A percentile compares a stretch with the other conserved stretches of the same genome.
phyloP scores from a whole-genome alignment of 1,140 invertebrate species.

The Drosophila bocqueti region DNA sequence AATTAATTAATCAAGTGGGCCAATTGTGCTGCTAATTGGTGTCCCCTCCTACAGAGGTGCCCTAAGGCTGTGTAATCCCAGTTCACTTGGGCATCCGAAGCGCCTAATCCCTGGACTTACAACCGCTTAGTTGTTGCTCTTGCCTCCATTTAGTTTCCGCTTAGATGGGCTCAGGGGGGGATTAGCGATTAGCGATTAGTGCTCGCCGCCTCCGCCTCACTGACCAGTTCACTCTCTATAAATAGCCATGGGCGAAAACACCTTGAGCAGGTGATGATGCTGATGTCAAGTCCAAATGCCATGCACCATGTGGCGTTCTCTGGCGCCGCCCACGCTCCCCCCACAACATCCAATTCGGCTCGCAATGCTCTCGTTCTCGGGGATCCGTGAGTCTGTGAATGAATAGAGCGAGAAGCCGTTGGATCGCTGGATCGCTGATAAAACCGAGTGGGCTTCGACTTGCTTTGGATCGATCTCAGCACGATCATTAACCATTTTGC shows the following conservation, averaged over 20 bases:
- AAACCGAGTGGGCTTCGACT: conserved; percentile 15
- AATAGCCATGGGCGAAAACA: conserved; percentile 42
- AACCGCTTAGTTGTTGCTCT: conserved; percentile 17
- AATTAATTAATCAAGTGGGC: conserved; percentile 49
- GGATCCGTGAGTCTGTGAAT: conserved; percentile 23
- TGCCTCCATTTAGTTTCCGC: conserved; percentile 28
- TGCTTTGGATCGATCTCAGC: conserved; percentile 16
- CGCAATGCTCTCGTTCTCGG: not conserved
- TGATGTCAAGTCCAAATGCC: conserved; percentile 52
- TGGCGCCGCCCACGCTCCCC: conserved; percentile 49
- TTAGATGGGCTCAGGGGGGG: conserved; percentile 26
- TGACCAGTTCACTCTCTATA: conserved; percentile 26
- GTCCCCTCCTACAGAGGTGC: not conserved
- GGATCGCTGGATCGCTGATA: conserved; percentile 4
- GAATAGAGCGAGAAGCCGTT: conserved; percentile 19
- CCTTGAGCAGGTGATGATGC: conserved; percentile 43
- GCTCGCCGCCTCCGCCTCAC: not conserved
- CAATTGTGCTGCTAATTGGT: conserved; percentile 31
- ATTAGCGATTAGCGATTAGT: conserved; percentile 38
- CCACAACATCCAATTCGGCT: conserved; percentile 4
- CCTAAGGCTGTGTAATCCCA: conserved; percentile 13
- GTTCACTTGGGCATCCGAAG: not conserved
- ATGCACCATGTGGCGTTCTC: conserved; percentile 45
- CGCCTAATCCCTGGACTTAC: conserved; percentile 29
- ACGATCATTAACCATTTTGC: conserved; percentile 32